Conservation (phyloP, 2,797 vertebrate genomes). For the Myotis pilosus region DNA sequence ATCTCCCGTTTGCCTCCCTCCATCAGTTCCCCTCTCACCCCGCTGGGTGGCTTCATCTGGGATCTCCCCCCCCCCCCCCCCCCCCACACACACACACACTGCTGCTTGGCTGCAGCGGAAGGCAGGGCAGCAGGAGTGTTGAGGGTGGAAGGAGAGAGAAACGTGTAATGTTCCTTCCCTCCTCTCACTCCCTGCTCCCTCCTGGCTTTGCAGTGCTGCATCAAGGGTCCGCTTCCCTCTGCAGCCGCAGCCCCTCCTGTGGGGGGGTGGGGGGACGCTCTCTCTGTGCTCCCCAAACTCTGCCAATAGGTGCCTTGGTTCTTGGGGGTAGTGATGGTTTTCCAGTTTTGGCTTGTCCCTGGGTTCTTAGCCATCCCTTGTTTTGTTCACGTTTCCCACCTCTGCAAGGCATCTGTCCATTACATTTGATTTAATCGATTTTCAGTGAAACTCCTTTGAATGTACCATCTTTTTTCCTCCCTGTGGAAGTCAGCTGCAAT, state of each 20-base stretch:
- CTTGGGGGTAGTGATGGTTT: background rate
- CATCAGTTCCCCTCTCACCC: background rate
- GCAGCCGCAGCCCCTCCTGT: rapidly evolving
- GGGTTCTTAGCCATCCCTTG: background rate
- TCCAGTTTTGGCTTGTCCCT: background rate
- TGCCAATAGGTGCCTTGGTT: background rate
- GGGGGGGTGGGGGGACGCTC: background rate
- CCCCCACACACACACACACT: too few species aligned
- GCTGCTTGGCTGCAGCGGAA: background rate
- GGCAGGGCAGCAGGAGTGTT: background rate
- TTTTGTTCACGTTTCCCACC: background rate
- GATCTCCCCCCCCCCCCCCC: background rate
- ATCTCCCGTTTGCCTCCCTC: background rate
- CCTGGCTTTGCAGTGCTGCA: background rate
- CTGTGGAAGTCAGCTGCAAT: background rate
- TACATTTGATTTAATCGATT: background rate
- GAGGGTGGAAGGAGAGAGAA: background rate
- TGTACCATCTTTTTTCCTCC: background rate
- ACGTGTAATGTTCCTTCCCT: background rate
- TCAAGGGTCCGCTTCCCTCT: background rate
- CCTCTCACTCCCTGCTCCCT: background rate
- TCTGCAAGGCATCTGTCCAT: background rate
- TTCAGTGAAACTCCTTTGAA: background rate
- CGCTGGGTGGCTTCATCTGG: background rate
- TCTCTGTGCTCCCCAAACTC: background rate